Percentiles rank a stretch among this genome's conserved stretches.
phyloP scores from a whole-genome alignment of 1,140 invertebrate genomes.

The Aethina tumida region DNA sequence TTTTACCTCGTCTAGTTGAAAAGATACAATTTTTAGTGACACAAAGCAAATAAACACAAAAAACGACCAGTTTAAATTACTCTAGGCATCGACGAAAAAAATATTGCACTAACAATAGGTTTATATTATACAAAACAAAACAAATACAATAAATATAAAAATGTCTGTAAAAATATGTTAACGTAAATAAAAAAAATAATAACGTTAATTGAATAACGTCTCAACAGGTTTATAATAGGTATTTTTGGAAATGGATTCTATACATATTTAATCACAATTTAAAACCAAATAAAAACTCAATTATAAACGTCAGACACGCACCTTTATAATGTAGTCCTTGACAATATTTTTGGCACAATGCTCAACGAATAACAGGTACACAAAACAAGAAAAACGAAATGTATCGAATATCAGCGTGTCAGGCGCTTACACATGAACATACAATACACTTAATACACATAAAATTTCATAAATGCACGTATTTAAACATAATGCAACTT shows the following conservation, averaged over 20 bases:
- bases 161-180: conserved; percentile 25
- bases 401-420: too few relatives aligned
- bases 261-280: too few relatives aligned
- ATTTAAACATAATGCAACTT: not conserved
- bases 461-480: too few relatives aligned
- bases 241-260: too few relatives aligned
- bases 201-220: too few relatives aligned
- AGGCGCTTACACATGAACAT: too few relatives aligned
- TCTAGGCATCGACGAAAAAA: conserved; percentile 14
- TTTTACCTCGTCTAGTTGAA: not conserved
- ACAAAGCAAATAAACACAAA: conserved; percentile 6
- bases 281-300: not conserved
- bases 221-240: too few relatives aligned
- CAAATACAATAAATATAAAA: conserved; percentile 26
- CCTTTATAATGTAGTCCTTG: not conserved
- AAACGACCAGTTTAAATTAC: conserved; percentile 1
- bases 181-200: conserved; percentile 20
- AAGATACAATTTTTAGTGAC: not conserved
- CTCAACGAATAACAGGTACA: too few relatives aligned
- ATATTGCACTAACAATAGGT: conserved; percentile 20
- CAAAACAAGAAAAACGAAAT: too few relatives aligned
- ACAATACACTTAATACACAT: too few relatives aligned
- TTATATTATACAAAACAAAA: conserved; percentile 19
- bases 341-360: conserved; percentile 1
- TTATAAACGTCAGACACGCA: not conserved